A percentile compares a stretch with the other conserved stretches of the same genome.
phyloP scores from a whole-genome alignment of 2,888 invertebrate genomes.

The Aleiodes leptofemur region DNA sequence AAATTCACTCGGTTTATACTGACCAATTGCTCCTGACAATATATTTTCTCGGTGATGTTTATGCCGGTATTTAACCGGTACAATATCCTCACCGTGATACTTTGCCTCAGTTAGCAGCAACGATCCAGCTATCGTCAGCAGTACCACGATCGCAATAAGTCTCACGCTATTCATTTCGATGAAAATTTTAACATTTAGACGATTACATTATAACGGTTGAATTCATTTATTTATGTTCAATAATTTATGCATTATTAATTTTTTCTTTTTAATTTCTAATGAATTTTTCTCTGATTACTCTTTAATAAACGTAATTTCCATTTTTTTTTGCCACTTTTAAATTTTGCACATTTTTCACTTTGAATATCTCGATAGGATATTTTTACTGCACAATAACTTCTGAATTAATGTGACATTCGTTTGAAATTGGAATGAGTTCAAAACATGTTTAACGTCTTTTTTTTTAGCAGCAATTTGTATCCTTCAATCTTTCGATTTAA shows the following conservation, averaged over 20 bases:
- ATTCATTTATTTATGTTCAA: neutral
- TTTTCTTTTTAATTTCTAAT: neutral
- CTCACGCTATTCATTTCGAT: slow-evolving; percentile 62
- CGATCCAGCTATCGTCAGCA: slow-evolving; percentile 58
- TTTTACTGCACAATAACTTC: too few relatives aligned
- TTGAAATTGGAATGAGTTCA: too few relatives aligned
- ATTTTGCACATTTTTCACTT: too few relatives aligned
- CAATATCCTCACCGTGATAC: slow-evolving; percentile 58
- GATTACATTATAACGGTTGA: slow-evolving; percentile 40
- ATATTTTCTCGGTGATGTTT: slow-evolving; percentile 68
- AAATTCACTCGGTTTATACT: neutral
- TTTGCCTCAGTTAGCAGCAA: slow-evolving; percentile 57
- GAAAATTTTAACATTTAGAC: slow-evolving; percentile 31
- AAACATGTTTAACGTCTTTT: too few relatives aligned
- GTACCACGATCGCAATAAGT: slow-evolving; percentile 58
- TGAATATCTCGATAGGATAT: too few relatives aligned
- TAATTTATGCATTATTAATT: neutral
- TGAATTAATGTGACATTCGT: too few relatives aligned
- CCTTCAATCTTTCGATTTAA: too few relatives aligned
- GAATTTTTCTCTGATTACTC: neutral
- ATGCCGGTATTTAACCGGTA: slow-evolving; percentile 63
- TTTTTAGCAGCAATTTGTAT: too few relatives aligned
- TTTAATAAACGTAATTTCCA: too few relatives aligned
- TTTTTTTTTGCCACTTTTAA: too few relatives aligned
- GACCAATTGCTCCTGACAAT: slow-evolving; percentile 41